Conservation (phyloP, 2,113 vertebrate genomes). For the Coptodon bakossiorum region DNA sequence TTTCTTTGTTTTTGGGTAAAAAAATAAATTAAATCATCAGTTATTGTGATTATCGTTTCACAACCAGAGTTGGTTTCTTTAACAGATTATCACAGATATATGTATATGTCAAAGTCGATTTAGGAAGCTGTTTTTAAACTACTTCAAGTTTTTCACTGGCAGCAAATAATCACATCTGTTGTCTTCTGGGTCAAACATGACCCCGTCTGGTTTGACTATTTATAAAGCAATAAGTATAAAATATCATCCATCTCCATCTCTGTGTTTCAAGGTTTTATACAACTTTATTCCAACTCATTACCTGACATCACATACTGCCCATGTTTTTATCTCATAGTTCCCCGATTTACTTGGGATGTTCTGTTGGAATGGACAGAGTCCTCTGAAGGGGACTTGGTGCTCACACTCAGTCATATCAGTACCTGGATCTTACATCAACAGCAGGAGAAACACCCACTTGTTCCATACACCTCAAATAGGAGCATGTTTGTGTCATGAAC, state of each 20-base stretch:
- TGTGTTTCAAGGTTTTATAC: not conserved
- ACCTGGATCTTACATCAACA: not conserved
- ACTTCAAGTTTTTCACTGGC: no score
- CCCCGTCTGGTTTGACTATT: no score
- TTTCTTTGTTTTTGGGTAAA: no score
- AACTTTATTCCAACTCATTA: not conserved
- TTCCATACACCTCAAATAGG: not conserved
- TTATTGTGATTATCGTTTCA: no score
- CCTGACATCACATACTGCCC: not conserved
- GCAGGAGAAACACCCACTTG: not conserved
- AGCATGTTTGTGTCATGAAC: not conserved
- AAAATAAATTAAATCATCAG: no score
- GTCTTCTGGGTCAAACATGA: no score
- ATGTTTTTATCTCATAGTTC: fast-evolving
- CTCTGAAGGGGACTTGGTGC: not conserved
- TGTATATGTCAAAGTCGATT: no score
- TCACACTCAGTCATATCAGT: fast-evolving
- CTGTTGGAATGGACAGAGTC: not conserved
- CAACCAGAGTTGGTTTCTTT: no score
- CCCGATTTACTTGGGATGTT: fast-evolving
- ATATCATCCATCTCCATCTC: not conserved
- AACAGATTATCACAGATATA: fast-evolving
- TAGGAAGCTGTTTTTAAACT: no score
- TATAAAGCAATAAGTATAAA: not conserved
- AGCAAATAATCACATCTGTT: no score